These are phyloP conservation scores for Drosophila ustulata DNA, from an alignment of 2,888 invertebrate species.

Conservation along the genomic window DNA sequence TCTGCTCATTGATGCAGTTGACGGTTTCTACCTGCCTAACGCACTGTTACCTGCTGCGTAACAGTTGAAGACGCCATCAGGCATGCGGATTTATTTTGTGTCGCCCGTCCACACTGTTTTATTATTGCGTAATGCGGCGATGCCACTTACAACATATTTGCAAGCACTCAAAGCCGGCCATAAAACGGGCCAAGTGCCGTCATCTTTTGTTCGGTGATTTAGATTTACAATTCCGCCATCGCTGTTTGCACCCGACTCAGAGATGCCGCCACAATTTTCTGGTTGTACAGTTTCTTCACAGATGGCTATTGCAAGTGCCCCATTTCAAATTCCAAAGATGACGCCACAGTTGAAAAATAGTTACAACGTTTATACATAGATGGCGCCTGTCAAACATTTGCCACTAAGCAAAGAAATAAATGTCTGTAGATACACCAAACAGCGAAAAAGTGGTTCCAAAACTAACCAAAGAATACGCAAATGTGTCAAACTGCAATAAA, in stretches of 20 bases:
- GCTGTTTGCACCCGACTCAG: background rate
- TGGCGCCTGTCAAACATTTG: background rate
- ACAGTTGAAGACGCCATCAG: constrained; percentile 10
- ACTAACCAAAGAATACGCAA: too few relatives aligned
- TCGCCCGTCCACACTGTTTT: constrained; percentile 40
- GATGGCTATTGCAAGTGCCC: background rate
- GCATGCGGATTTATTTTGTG: constrained; percentile 13
- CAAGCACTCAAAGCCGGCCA: background rate
- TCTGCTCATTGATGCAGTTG: constrained; percentile 57
- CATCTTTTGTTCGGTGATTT: constrained; percentile 29
- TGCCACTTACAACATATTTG: background rate
- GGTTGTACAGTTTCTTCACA: background rate
- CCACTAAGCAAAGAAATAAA: too few relatives aligned
- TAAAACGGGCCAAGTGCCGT: constrained; percentile 24
- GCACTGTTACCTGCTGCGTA: constrained; percentile 3
- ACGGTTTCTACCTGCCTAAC: background rate
- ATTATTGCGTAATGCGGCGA: constrained; percentile 66
- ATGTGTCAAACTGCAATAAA: too few relatives aligned
- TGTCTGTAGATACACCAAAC: too few relatives aligned
- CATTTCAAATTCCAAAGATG: background rate
- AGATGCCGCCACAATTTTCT: background rate
- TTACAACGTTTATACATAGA: background rate
- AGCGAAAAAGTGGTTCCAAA: too few relatives aligned
- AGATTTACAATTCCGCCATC: background rate
- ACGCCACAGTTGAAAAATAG: background rate